A percentile compares a stretch with the other conserved stretches of the same genome.
Evolutionary conservation across 2,797 vertebrate species (phyloP).

Genomic region (Cryptoblepharus egeriae): DNA sequence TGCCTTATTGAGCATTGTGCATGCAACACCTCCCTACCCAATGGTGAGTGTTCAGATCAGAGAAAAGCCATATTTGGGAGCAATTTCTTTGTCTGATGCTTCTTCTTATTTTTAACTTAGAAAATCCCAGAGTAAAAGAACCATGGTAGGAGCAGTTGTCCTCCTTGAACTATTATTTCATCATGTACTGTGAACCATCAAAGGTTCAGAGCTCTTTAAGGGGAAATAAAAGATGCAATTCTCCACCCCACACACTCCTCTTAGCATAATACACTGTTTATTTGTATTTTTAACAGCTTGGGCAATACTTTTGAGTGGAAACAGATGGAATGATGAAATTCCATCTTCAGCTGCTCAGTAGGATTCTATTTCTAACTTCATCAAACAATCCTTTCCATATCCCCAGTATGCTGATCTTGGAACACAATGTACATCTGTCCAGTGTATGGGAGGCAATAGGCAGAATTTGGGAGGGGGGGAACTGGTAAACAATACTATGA

Average conservation of each 20-base stretch:
- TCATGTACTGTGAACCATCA: not conserved
- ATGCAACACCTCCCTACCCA: not conserved
- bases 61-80: not conserved
- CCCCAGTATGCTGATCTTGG: conserved; percentile 39
- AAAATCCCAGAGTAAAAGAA: not conserved
- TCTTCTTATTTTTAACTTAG: rapidly evolving
- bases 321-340: conserved; percentile 70
- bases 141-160: not conserved
- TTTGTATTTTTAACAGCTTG: conserved; percentile 42
- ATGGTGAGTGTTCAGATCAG: not conserved
- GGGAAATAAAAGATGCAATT: not conserved
- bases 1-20: not conserved
- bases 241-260: not conserved
- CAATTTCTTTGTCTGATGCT: rapidly evolving
- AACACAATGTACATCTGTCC: conserved; percentile 32
- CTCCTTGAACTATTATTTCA: not conserved
- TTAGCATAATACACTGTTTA: not conserved
- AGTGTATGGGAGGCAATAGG: not conserved
- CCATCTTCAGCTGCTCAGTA: conserved; percentile 55
- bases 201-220: not conserved
- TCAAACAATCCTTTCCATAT: conserved; percentile 29
- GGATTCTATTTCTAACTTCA: conserved; percentile 31
- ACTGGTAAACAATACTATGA: not conserved
- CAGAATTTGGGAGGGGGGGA: not conserved
- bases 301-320: conserved; percentile 54